Percentiles rank a stretch among this genome's conserved stretches.
Conservation (phyloP, 2,797 vertebrate species). For the Novumbra hubbsi region DNA sequence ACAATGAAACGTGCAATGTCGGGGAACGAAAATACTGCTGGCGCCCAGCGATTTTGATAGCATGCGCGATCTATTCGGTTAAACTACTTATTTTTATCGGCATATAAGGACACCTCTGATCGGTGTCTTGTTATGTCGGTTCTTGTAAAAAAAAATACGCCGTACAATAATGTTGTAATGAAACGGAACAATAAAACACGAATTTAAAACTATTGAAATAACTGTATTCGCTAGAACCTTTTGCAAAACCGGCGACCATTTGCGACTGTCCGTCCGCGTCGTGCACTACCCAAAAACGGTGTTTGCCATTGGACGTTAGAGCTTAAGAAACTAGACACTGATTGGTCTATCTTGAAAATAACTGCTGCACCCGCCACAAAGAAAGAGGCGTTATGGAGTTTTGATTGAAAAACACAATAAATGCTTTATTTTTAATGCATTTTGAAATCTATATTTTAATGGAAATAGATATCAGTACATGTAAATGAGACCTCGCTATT, state of each 20-base stretch:
- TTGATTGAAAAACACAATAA: not conserved
- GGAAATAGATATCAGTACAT: not conserved
- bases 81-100: constrained; percentile 44
- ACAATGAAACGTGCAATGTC: constrained; percentile 63
- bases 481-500: not conserved
- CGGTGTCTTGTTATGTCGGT: constrained; percentile 37
- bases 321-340: constrained; percentile 26
- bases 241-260: constrained; percentile 61
- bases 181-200: not conserved
- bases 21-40: constrained; percentile 62
- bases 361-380: constrained; percentile 56
- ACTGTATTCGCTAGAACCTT: constrained; percentile 52
- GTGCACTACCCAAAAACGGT: constrained; percentile 20
- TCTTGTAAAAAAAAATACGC: constrained; percentile 38
- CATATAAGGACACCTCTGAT: not conserved
- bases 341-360: constrained; percentile 61
- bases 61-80: constrained; percentile 20
- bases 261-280: constrained; percentile 61
- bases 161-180: not conserved
- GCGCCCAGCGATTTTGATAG: constrained; percentile 50
- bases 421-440: not conserved
- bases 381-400: constrained; percentile 41
- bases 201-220: constrained; percentile 22
- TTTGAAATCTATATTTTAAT: not conserved
- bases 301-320: constrained; percentile 42